Evolutionary conservation across 53 echinoderm and acorn worm species (phyloP).

Genomic region (Mesocentrotus franciscanus): DNA sequence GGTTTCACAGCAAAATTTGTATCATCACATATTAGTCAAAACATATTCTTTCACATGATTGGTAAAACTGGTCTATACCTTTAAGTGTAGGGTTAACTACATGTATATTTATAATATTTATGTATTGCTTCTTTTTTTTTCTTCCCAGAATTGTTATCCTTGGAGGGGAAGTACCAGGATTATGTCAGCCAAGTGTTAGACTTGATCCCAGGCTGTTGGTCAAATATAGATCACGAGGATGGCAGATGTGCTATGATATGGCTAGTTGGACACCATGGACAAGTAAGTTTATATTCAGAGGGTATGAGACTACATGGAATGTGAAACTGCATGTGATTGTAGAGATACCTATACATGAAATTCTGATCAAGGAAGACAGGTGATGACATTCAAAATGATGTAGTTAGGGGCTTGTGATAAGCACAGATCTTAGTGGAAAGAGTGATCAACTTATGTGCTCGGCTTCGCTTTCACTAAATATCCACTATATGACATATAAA

Average conservation of each 20-base stretch:
- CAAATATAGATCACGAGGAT: conserved; percentile 73
- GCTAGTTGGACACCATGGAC: conserved; percentile 91
- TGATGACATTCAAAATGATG: no score
- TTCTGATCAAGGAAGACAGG: neutral
- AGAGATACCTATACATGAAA: no score
- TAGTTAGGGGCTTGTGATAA: no score
- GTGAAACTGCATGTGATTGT: neutral
- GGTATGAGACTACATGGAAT: neutral
- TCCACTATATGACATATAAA: no score
- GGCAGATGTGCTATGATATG: conserved; percentile 88
- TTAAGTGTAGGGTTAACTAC: neutral
- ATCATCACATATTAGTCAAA: no score
- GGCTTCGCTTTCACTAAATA: no score
- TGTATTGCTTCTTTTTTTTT: neutral
- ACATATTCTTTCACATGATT: no score
- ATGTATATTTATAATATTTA: neutral
- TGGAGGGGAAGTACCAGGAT: conserved; percentile 62
- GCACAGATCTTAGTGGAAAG: no score
- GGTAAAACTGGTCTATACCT: neutral
- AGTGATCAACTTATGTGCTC: no score
- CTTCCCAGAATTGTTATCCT: conserved; percentile 43
- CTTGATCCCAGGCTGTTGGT: conserved; percentile 76
- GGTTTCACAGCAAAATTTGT: no score
- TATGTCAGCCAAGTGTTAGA: conserved; percentile 72
- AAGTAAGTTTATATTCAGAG: conserved; percentile 70